Conservation (phyloP, 2,113 vertebrate species). For the Microcebus ravelobensis region DNA sequence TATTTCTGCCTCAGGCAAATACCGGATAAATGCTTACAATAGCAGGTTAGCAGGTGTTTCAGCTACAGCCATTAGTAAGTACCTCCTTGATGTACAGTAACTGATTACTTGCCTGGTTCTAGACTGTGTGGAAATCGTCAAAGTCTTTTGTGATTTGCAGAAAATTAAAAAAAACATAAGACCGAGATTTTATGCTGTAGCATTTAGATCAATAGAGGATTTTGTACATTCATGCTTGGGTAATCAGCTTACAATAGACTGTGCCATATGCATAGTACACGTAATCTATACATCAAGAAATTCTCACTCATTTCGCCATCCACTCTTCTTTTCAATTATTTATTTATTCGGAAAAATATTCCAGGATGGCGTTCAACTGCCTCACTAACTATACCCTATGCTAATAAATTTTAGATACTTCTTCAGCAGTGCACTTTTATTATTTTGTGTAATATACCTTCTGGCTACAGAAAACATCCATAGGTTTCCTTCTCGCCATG, state of each 20-base stretch:
- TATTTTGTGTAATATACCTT: constrained; percentile 63
- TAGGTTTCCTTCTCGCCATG: constrained; percentile 59
- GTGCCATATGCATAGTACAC: background rate
- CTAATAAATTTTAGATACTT: constrained; percentile 52
- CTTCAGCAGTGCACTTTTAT: constrained; percentile 37
- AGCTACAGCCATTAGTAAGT: constrained; percentile 44
- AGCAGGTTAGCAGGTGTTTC: constrained; percentile 65
- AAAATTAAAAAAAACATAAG: background rate
- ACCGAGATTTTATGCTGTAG: background rate
- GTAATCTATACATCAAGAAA: background rate
- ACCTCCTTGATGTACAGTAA: constrained; percentile 49
- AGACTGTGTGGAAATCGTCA: constrained; percentile 37
- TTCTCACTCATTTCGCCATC: background rate
- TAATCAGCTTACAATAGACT: background rate
- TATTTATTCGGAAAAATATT: background rate
- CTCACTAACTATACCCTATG: background rate
- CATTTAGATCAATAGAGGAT: background rate
- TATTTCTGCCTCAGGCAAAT: constrained; percentile 77
- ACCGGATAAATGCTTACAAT: constrained; percentile 68
- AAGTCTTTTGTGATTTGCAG: constrained; percentile 27
- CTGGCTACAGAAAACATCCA: constrained; percentile 63
- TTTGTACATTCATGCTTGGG: background rate
- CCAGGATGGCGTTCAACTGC: background rate
- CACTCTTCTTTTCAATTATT: background rate
- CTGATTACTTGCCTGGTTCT: constrained; percentile 25